Evolutionary conservation across 2,888 invertebrate species (phyloP).

Genomic region (Xanthostigma xanthostigma): DNA sequence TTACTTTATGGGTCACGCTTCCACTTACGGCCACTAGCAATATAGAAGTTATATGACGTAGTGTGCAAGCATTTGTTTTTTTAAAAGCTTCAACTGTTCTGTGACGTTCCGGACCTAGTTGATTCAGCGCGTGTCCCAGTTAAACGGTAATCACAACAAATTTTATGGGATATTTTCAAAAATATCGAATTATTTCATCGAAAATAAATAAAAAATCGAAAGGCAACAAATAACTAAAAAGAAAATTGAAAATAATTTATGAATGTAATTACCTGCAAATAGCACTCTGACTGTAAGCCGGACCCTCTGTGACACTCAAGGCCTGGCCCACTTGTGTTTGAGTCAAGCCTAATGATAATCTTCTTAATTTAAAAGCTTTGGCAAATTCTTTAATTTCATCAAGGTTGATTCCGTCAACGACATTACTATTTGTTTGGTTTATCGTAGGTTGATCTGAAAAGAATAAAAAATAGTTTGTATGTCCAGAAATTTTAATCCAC

Average conservation of each 20-base stretch:
- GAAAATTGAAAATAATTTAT: constrained; percentile 6
- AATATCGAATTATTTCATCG: neutral
- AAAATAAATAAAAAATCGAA: neutral
- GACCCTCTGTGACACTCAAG: constrained; percentile 89
- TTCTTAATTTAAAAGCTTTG: constrained; percentile 87
- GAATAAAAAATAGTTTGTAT: neutral
- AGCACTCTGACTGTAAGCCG: constrained; percentile 97
- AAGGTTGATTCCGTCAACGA: constrained; percentile 91
- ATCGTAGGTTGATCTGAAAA: constrained; percentile 75
- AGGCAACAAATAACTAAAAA: neutral
- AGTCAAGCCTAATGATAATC: constrained; percentile 84
- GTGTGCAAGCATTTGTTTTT: no score
- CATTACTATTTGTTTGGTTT: constrained; percentile 84
- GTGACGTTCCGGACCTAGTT: no score
- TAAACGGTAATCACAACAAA: no score
- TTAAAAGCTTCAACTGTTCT: no score
- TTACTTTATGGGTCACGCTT: no score
- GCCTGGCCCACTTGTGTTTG: constrained; percentile 98
- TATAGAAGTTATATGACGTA: no score
- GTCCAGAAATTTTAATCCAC: no score
- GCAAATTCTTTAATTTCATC: constrained; percentile 98
- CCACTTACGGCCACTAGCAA: no score
- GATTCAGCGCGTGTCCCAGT: no score
- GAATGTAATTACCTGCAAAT: constrained; percentile 87
- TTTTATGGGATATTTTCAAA: no score